phyloP scores from a whole-genome alignment of 2,113 vertebrate genomes.

The Apodemus speciosus region DNA sequence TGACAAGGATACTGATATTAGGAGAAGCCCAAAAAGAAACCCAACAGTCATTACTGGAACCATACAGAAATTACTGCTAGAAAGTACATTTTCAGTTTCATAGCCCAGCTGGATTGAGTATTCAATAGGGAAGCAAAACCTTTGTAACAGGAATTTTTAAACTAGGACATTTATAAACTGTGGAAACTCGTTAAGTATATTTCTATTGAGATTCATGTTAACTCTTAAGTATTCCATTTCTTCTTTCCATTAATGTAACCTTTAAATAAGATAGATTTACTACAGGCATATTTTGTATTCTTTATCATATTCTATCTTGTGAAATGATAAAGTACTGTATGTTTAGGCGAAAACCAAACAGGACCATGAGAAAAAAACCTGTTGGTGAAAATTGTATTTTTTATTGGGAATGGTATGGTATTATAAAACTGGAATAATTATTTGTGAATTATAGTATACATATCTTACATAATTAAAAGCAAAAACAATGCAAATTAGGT shows the following conservation, averaged over 20 bases:
- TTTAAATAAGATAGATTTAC: background rate
- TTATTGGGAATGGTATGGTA: background rate
- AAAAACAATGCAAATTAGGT: background rate
- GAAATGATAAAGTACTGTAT: background rate
- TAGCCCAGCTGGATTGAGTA: background rate
- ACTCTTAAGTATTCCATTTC: background rate
- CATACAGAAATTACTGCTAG: background rate
- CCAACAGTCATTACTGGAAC: background rate
- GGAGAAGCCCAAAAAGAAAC: background rate
- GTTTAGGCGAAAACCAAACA: background rate
- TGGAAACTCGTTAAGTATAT: background rate
- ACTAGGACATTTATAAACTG: background rate
- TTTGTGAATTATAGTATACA: background rate
- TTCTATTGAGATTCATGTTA: background rate
- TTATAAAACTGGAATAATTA: background rate
- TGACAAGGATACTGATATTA: background rate
- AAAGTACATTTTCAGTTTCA: background rate
- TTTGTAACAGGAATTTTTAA: background rate
- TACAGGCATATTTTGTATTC: background rate
- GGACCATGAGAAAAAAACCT: background rate
- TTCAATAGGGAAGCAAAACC: background rate
- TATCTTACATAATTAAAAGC: background rate
- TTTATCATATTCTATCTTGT: background rate
- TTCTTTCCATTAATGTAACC: background rate
- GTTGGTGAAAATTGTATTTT: background rate